phyloP scores from a whole-genome alignment of 2,113 vertebrate species.

The Ictalurus punctatus region DNA sequence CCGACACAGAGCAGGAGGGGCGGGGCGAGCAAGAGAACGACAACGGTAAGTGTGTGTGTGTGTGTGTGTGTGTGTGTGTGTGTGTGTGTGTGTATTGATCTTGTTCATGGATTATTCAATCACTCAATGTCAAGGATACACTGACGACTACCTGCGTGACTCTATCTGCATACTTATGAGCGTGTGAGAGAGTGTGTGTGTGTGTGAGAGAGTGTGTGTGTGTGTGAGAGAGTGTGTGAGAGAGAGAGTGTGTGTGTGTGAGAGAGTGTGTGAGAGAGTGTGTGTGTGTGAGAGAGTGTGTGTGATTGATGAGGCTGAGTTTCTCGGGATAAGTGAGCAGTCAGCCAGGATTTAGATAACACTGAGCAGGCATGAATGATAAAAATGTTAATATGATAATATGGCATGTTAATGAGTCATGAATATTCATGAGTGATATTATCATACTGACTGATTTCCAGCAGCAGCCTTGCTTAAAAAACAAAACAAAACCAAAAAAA shows the following conservation, averaged over 20 bases:
- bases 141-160: constrained; percentile 3
- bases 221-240: too few relatives aligned
- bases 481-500: too few relatives aligned
- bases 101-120: constrained; percentile 39
- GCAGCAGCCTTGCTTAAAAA: neutral
- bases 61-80: constrained; percentile 23
- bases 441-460: neutral
- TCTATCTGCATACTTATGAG: constrained; percentile 24
- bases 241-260: constrained; percentile 31
- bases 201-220: constrained; percentile 40
- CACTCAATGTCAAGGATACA: constrained; percentile 35
- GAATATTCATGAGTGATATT: constrained; percentile 14
- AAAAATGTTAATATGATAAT: constrained; percentile 14
- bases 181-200: constrained; percentile 34
- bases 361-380: neutral
- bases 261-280: too few relatives aligned
- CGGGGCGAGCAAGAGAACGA: constrained; percentile 86
- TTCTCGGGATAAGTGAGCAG: constrained; percentile 12
- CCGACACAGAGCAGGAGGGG: constrained; percentile 86
- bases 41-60: constrained; percentile 62
- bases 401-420: constrained; percentile 13
- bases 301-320: constrained; percentile 15
- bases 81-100: constrained; percentile 31
- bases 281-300: constrained; percentile 35
- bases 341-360: constrained; percentile 13